Evolutionary conservation across 2,113 vertebrate species (phyloP), one percentile per base, ranked within the genome.

Genomic region (Notechis scutatus): DNA sequence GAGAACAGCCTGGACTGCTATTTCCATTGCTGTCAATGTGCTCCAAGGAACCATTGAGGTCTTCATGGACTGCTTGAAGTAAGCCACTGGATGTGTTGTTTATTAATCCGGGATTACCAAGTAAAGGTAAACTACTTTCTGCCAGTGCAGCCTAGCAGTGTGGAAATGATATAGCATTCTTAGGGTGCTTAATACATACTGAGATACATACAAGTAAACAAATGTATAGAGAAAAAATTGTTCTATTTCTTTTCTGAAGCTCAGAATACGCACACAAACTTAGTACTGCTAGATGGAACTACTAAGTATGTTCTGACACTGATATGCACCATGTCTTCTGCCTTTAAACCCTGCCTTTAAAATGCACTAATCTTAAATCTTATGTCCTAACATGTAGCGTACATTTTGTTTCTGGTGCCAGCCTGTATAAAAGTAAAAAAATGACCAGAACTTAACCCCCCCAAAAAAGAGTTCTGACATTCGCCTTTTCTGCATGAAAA

Each of bases 21-120:
- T 99, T 99, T 96, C 99, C 99, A 95, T 99, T 99, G 97, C 98
- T 99, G 98, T 99, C 99, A 95, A 99, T 98, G 98, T 99, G 99
- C 96, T 99, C 99, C 96, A 99, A 96, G 1, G 98, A 98, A 95
- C 99, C 99, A 94, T 99, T 99, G 96, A 99, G 98, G 95, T 99
- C 99, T 96, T 99, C 99, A 9, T 99, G 98, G 96, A 98, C 97
- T 1, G 98, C 98, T 96, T 99, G 99, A 96, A 99, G 97, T 96
- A 99, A 98, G 95, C 96, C 98, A 88, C 98, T 99, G 95, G 99
- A 99, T 95, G 99, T 98, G 90, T 98, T 99, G 97, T 98, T 99
- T 98, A 99, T 98, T 97, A 99, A 97, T 90, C 98, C 98, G 1
- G 99, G 98, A 95, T 98, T 99, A 95, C 99, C 98, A 97, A 99